Base-by-base conservation (phyloP, 2,888 invertebrate species). In the Chrysolina oricalcia region DNA sequence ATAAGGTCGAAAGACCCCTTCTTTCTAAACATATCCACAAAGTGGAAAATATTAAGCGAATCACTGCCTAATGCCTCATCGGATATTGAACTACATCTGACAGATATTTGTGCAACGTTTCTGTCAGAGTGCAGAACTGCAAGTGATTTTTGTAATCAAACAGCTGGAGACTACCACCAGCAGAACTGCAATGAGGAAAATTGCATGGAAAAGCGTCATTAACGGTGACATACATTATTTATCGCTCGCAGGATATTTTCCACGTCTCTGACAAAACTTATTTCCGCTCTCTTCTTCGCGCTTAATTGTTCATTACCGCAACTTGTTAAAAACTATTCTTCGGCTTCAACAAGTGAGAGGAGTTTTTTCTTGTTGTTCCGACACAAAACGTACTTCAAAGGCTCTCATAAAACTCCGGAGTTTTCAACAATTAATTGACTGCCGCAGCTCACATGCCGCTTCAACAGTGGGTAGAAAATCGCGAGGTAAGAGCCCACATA, bases 281-380 rank as follows among this genome's bases (percentile, higher is more conserved):
- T n/a, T 35, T 59, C 59, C 15, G 3, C 17, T 11, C 27, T 59
- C 50, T 13, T 50, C 50, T 11, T 35, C 23, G 59, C 10, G 23
- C 27, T 35, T 68, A 68, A 68, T 68, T 68, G 68, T 68, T 53
- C 68, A 68, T 53, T 53, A 40, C 68, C 68, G 53, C 48, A 48
- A 9, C 53, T 68, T 35, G 67, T 67, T 67, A 50, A 59, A 59
- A 67, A 50, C 67, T 67, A 67, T 53, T 68, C 40, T 68, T 21
- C 21, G 19, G 40, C 68, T 21, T 56, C 68, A 68, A 68, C 68
- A 68, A 68, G 68, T 68, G 68, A 68, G 56, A 68, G 56, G 50
- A 40, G 53, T 35, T 40, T 67, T 53, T 53, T 53, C 48, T 68
- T 68, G 68, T 68, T 53, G n/a, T 41, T 41, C 53, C 68, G 53